Percentiles rank a stretch among this genome's conserved stretches.
These are phyloP conservation scores for Ctenosaura bakeri DNA, from an alignment of 2,797 vertebrate species.

Conservation along the genomic window DNA sequence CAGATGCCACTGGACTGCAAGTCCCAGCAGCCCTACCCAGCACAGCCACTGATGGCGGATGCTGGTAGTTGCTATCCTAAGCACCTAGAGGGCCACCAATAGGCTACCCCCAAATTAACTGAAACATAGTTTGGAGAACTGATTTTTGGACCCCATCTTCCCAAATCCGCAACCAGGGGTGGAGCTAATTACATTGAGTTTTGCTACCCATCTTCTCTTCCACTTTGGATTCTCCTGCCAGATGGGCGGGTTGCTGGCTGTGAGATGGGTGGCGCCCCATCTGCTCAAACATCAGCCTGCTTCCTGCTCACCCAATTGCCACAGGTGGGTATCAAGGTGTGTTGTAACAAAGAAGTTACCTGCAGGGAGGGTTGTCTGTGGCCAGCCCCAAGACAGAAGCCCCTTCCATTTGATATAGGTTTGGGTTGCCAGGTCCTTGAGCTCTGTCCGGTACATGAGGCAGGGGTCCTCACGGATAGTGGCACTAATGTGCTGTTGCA, in stretches of 20 bases:
- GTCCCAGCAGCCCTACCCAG: too few relatives aligned
- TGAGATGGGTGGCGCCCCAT: not conserved
- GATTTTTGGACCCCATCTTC: not conserved
- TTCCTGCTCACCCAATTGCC: too few relatives aligned
- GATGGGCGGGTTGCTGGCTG: too few relatives aligned
- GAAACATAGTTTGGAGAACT: too few relatives aligned
- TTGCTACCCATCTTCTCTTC: too few relatives aligned
- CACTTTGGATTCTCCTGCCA: not conserved
- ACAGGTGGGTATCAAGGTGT: not conserved
- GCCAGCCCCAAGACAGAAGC: constrained; percentile 53
- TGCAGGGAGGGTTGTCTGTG: constrained; percentile 47
- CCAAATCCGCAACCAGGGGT: not conserved
- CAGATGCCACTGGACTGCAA: too few relatives aligned
- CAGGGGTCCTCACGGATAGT: constrained; percentile 59
- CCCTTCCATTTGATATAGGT: constrained; percentile 74
- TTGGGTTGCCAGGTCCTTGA: constrained; percentile 70
- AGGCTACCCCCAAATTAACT: too few relatives aligned
- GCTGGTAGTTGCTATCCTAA: too few relatives aligned
- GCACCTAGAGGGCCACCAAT: too few relatives aligned
- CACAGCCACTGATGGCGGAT: too few relatives aligned
- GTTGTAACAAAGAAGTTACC: not conserved
- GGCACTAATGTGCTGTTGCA: constrained; percentile 61
- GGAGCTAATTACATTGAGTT: too few relatives aligned
- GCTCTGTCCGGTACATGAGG: constrained; percentile 60
- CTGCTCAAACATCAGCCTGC: too few relatives aligned